phyloP scores from a whole-genome alignment of 2,113 vertebrate species.

The Hiodon alosoides region DNA sequence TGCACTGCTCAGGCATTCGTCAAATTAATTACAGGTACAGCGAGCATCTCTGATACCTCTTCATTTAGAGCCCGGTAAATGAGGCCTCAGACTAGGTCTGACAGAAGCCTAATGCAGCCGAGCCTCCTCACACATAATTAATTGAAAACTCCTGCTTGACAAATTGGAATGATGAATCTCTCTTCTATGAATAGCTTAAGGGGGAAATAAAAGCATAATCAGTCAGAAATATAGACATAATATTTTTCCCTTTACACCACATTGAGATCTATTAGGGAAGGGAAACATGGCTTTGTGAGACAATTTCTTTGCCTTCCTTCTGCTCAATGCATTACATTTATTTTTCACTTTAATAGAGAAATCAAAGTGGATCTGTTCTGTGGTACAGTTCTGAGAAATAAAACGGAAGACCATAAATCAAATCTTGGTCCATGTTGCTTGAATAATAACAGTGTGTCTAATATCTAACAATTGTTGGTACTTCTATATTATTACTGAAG shows the following conservation, averaged over 20 bases:
- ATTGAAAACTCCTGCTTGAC: constrained; percentile 86
- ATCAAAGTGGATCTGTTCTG: constrained; percentile 71
- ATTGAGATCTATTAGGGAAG: constrained; percentile 71
- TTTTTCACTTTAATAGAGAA: constrained; percentile 66
- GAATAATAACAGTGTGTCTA: too few species aligned
- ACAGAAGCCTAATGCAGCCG: constrained; percentile 70
- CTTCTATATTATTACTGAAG: too few species aligned
- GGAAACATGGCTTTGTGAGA: constrained; percentile 62
- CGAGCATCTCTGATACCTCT: constrained; percentile 78
- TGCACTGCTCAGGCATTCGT: constrained; percentile 76
- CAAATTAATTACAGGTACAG: constrained; percentile 82
- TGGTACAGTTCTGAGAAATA: constrained; percentile 58
- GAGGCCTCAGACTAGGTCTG: constrained; percentile 80
- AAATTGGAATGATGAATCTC: constrained; percentile 98
- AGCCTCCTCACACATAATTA: constrained; percentile 79
- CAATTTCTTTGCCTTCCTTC: constrained; percentile 54
- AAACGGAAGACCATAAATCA: constrained; percentile 55
- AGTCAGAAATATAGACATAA: constrained; percentile 86
- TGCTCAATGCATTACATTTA: constrained; percentile 75
- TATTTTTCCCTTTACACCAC: constrained; percentile 66
- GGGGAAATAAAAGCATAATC: constrained; percentile 80
- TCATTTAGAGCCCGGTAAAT: constrained; percentile 79
- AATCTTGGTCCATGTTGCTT: not conserved
- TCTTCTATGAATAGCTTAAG: constrained; percentile 75
- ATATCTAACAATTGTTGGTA: too few species aligned